Percentiles rank a stretch among this genome's conserved stretches.
Conservation (phyloP, 1,140 invertebrate genomes). For the Halesus radiatus region DNA sequence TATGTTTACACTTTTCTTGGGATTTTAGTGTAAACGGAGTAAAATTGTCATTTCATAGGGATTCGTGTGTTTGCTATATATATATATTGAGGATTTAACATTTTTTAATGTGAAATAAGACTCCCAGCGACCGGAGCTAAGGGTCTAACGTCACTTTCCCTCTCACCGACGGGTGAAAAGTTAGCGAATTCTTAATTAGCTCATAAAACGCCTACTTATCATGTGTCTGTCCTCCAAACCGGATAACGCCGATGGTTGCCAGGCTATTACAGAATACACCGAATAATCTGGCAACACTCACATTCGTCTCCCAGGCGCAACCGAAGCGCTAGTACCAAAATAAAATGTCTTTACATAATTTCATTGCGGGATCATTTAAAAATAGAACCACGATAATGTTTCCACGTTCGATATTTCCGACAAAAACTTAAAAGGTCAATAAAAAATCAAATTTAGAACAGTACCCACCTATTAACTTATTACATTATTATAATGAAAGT, state of each 20-base stretch:
- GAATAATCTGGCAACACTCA: constrained; percentile 54
- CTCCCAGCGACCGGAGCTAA: no score
- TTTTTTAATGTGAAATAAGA: no score
- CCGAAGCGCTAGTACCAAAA: constrained; percentile 49
- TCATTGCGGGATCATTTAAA: constrained; percentile 55
- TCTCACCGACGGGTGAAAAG: constrained; percentile 14
- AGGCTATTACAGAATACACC: constrained; percentile 48
- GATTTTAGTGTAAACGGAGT: no score
- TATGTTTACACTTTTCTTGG: no score
- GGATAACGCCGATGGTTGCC: constrained; percentile 39
- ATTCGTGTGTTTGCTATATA: no score
- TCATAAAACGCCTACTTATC: constrained; percentile 33
- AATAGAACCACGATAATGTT: constrained; percentile 50
- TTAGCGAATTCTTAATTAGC: constrained; percentile 25
- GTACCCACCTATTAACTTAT: no score
- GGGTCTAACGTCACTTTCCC: constrained; percentile 18
- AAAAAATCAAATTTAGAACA: no score
- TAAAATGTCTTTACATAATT: constrained; percentile 58
- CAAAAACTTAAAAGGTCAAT: background rate
- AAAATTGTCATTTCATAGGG: no score
- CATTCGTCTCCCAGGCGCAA: constrained; percentile 45
- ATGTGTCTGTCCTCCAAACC: constrained; percentile 1
- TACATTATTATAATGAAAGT: no score
- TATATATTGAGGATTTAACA: no score
- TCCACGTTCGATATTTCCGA: constrained; percentile 28